Percentiles rank a stretch among this genome's conserved stretches.
Conservation (phyloP, 2,888 invertebrate genomes). For the Scaptomyza cyrtandrae region DNA sequence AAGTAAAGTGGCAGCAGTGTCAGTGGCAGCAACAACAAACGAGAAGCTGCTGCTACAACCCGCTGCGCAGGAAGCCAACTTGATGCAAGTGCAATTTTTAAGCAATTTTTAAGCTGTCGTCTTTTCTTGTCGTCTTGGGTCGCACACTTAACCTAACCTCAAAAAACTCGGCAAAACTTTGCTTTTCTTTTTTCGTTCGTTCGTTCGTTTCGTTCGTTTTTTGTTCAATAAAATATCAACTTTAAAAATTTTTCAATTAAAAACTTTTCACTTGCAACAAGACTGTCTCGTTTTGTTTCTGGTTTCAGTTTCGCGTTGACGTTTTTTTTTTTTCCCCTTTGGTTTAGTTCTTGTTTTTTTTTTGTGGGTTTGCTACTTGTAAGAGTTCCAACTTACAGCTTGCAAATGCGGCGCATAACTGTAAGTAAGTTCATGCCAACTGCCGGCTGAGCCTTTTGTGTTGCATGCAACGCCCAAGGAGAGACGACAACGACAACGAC, state of each 20-base stretch:
- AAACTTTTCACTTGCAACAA: conserved; percentile 73
- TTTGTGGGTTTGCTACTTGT: conserved; percentile 57
- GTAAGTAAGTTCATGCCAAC: conserved; percentile 60
- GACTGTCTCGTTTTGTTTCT: background rate
- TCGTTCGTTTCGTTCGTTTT: conserved; percentile 7
- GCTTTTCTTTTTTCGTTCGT: no score
- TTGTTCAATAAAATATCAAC: conserved; percentile 72
- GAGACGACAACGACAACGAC: conserved; percentile 25
- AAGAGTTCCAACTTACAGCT: conserved; percentile 68
- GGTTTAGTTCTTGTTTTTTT: conserved; percentile 4
- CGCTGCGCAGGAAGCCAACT: conserved; percentile 59
- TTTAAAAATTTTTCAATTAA: conserved; percentile 81
- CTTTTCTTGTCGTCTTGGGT: conserved; percentile 47
- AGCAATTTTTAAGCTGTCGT: conserved; percentile 51
- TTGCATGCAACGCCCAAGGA: conserved; percentile 10
- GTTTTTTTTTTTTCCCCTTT: conserved; percentile 32
- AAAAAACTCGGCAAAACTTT: conserved; percentile 31
- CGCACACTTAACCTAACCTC: conserved; percentile 49
- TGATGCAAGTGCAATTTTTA: conserved; percentile 52
- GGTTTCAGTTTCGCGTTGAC: conserved; percentile 30
- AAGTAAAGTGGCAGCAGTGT: conserved; percentile 55
- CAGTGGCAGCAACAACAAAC: conserved; percentile 12
- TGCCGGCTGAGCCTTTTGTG: conserved; percentile 51
- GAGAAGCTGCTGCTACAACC: conserved; percentile 25
- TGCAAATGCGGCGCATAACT: conserved; percentile 70